Conservation (phyloP, 2,888 invertebrate species). For the Stenolophus ochropezus region DNA sequence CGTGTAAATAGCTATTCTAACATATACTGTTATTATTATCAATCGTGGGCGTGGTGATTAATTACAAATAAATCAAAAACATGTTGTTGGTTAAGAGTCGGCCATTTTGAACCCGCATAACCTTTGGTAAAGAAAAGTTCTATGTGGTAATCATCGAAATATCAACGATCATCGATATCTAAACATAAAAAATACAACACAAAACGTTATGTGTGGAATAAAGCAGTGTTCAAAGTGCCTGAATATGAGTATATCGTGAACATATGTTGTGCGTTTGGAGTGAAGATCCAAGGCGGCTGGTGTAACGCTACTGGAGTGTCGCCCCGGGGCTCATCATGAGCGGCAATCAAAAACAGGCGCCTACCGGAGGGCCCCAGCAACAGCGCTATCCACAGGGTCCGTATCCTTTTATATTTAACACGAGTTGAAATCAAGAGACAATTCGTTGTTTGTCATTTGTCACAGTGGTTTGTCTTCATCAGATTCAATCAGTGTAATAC, state of each 20-base stretch:
- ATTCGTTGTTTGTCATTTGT: conserved; percentile 63
- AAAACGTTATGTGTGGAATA: conserved; percentile 65
- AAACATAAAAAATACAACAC: conserved; percentile 64
- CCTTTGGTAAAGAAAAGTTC: conserved; percentile 71
- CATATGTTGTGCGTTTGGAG: conserved; percentile 70
- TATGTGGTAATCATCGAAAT: conserved; percentile 67
- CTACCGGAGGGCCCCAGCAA: conserved; percentile 77
- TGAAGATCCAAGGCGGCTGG: conserved; percentile 77
- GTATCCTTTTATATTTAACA: conserved; percentile 76
- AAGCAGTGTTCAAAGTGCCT: conserved; percentile 67
- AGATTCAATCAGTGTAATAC: conserved; percentile 43
- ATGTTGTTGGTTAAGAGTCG: conserved; percentile 73
- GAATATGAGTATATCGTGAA: conserved; percentile 70
- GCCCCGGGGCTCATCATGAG: conserved; percentile 80
- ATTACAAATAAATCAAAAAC: conserved; percentile 66
- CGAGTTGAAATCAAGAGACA: conserved; percentile 43
- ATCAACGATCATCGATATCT: conserved; percentile 66
- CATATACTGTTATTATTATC: conserved; percentile 63
- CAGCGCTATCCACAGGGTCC: conserved; percentile 76
- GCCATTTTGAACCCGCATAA: conserved; percentile 74
- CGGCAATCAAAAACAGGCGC: conserved; percentile 81
- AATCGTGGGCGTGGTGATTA: conserved; percentile 63
- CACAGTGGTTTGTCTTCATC: conserved; percentile 63
- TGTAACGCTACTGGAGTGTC: conserved; percentile 76
- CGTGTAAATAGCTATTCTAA: conserved; percentile 67